Conservation (phyloP, 2,797 vertebrate species). For the Scolopax bukidnonensis region DNA sequence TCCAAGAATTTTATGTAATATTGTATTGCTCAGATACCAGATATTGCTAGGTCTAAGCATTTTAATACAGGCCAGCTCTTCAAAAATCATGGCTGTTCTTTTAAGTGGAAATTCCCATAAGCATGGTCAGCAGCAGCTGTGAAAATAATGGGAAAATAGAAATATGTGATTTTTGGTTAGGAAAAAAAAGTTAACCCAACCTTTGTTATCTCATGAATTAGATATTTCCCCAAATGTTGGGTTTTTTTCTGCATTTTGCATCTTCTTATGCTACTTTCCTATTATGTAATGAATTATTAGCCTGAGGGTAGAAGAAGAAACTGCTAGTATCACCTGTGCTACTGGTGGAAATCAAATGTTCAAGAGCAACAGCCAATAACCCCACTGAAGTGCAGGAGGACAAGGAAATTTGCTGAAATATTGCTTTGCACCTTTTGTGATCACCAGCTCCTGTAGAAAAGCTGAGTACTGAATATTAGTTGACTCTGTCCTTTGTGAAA, state of each 20-base stretch:
- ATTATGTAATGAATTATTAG: background rate
- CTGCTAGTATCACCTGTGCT: background rate
- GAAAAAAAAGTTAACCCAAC: background rate
- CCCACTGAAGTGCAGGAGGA: background rate
- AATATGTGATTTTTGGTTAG: background rate
- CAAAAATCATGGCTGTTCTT: background rate
- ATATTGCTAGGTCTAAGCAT: background rate
- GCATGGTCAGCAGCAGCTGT: background rate
- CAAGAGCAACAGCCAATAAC: background rate
- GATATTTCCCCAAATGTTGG: background rate
- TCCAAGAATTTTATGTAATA: background rate
- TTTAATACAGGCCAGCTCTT: background rate
- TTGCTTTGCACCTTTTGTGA: background rate
- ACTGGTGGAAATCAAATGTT: background rate
- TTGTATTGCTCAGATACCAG: background rate
- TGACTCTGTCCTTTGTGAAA: background rate
- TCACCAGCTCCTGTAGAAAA: conserved; percentile 13
- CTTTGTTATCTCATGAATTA: background rate
- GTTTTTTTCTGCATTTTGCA: background rate
- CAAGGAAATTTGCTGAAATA: conserved; percentile 23
- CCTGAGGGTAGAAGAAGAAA: background rate
- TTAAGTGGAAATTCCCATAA: background rate
- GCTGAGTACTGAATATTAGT: background rate
- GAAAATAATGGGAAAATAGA: background rate
- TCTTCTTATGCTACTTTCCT: background rate